These are phyloP conservation scores for Acronicta psi DNA, from an alignment of 2,888 invertebrate species.

Conservation along the genomic window DNA sequence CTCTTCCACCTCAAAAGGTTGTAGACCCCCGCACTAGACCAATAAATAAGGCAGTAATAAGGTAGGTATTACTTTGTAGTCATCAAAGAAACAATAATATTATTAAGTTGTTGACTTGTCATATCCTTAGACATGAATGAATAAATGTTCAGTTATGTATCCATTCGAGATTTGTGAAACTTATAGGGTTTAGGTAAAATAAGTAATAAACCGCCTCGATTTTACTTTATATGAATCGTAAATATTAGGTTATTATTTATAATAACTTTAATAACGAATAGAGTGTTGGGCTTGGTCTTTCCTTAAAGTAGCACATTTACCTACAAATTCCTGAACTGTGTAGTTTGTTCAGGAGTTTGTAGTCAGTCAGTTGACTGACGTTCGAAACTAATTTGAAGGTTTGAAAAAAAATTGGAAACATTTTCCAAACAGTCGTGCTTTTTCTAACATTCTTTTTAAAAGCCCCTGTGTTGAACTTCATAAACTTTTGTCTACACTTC, in stretches of 20 bases:
- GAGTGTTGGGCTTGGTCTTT: constrained; percentile 21
- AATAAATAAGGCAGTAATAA: too few relatives aligned
- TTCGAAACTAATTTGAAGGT: neutral
- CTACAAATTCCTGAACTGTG: too few relatives aligned
- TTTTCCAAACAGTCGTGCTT: too few relatives aligned
- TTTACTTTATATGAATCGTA: constrained; percentile 19
- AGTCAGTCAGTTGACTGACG: too few relatives aligned
- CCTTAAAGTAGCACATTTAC: constrained; percentile 2
- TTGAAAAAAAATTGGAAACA: neutral
- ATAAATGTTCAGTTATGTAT: constrained; percentile 18
- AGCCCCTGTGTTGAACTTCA: too few relatives aligned
- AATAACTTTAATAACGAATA: constrained; percentile 23
- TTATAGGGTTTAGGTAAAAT: constrained; percentile 19
- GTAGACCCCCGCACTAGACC: too few relatives aligned
- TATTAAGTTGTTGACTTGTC: constrained; percentile 13
- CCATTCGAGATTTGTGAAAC: constrained; percentile 13
- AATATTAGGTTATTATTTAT: constrained; percentile 35
- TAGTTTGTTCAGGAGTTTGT: too few relatives aligned
- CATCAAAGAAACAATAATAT: constrained; percentile 23
- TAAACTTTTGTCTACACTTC: too few relatives aligned
- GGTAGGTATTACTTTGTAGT: constrained; percentile 9
- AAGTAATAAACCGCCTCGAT: constrained; percentile 6
- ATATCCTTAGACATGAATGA: constrained; percentile 11
- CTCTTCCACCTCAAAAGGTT: too few relatives aligned
- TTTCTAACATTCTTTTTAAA: too few relatives aligned